Conservation (phyloP, 2,888 invertebrate genomes). For the Steromphala cineraria region DNA sequence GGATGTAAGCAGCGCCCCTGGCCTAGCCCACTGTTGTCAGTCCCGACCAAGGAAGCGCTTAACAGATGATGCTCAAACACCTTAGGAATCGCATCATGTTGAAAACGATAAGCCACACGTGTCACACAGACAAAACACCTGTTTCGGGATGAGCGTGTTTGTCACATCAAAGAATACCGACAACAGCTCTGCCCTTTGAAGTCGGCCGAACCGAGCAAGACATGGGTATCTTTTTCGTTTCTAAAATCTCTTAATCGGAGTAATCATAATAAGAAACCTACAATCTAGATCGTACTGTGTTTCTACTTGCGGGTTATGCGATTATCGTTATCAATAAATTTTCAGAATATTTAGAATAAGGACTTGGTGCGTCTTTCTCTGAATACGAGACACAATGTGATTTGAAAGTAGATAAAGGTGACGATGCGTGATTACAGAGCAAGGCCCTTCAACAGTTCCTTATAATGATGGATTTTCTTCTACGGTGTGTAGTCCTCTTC, state of each 20-base stretch:
- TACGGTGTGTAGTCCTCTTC: too few relatives aligned
- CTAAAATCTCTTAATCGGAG: not conserved
- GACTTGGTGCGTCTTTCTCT: not conserved
- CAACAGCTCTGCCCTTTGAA: not conserved
- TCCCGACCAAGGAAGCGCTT: not conserved
- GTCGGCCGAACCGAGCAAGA: not conserved
- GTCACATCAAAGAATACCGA: constrained; percentile 1
- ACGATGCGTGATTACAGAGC: not conserved
- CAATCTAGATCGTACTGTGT: not conserved
- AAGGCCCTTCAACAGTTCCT: not conserved
- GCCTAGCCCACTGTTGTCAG: not conserved
- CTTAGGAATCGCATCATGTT: not conserved
- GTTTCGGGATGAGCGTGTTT: not conserved
- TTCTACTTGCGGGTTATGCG: not conserved
- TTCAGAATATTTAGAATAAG: not conserved
- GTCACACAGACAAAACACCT: constrained; percentile 7
- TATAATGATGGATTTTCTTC: not conserved
- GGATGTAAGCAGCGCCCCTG: too few relatives aligned
- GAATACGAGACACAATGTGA: not conserved
- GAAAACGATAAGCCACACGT: not conserved
- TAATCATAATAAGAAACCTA: not conserved
- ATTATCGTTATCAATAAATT: constrained; percentile 6
- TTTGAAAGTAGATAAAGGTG: not conserved
- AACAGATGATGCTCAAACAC: not conserved
- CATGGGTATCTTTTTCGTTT: not conserved